A percentile compares a stretch with the other conserved stretches of the same genome.
phyloP scores from a whole-genome alignment of 2,888 invertebrate species.

The Drosophila borborema region DNA sequence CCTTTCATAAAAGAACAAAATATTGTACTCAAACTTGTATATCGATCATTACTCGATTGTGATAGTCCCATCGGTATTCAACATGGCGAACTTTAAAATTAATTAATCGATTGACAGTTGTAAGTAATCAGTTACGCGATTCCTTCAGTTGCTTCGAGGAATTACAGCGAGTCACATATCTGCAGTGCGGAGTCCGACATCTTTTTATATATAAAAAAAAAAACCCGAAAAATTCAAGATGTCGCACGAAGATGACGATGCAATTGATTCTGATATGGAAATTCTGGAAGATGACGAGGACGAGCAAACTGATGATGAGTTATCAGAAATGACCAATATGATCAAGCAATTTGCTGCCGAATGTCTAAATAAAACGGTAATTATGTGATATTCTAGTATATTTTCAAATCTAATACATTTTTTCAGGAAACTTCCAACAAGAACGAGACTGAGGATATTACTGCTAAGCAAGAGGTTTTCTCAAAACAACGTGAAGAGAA shows the following conservation, averaged over 20 bases:
- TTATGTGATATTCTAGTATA: neutral
- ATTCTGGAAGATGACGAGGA: neutral
- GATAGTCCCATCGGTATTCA: neutral
- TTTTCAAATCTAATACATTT: neutral
- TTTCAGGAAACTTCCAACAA: slow-evolving; percentile 14
- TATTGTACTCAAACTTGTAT: neutral
- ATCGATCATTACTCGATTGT: neutral
- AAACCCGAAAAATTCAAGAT: slow-evolving; percentile 4
- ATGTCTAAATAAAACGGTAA: slow-evolving; percentile 10
- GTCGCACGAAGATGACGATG: slow-evolving; percentile 12
- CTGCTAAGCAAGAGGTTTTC: neutral
- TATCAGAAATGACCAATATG: neutral
- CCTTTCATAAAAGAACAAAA: neutral
- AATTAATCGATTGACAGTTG: neutral
- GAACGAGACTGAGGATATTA: neutral
- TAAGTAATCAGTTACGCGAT: neutral
- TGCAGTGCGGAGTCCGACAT: neutral
- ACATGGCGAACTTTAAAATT: neutral
- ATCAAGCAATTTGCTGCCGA: slow-evolving; percentile 7
- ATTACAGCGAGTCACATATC: neutral
- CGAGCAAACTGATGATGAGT: too few species aligned
- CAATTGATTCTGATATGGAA: neutral
- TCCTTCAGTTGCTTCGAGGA: neutral
- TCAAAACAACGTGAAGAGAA: slow-evolving; percentile 4
- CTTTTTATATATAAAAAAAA: neutral